Percentiles rank a stretch among this genome's conserved stretches.
Evolutionary conservation across 2,888 invertebrate species (phyloP).

Genomic region (Eristalis pertinax): DNA sequence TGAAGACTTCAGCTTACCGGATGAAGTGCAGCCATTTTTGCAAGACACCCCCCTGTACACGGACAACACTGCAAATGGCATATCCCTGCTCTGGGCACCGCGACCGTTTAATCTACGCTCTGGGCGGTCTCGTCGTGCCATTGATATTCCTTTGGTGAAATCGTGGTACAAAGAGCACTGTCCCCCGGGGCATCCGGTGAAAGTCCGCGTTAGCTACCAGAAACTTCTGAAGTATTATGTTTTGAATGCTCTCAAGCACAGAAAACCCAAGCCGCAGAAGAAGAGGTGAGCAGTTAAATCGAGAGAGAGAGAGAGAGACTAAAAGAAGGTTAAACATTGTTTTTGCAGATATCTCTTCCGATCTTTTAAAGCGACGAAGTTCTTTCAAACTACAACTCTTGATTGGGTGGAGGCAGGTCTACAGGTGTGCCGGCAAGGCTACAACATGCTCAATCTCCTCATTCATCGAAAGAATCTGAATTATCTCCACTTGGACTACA

Average conservation of each 20-base stretch:
- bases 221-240: conserved; percentile 99
- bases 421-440: conserved; percentile 99
- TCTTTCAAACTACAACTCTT: conserved; percentile 99
- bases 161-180: conserved; percentile 98
- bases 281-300: conserved; percentile 86
- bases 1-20: conserved; percentile 95
- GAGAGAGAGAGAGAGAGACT: not conserved
- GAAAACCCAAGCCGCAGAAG: conserved; percentile 99
- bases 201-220: conserved; percentile 99
- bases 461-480: conserved; percentile 99
- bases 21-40: conserved; percentile 94
- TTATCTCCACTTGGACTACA: conserved; percentile 99
- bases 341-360: conserved; percentile 92
- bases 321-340: conserved; percentile 14
- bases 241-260: conserved; percentile 97
- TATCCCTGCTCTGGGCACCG: conserved; percentile 98
- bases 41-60: conserved; percentile 98
- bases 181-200: conserved; percentile 98
- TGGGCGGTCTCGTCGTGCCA: conserved; percentile 94
- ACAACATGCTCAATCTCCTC: conserved; percentile 99
- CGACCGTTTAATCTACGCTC: conserved; percentile 98
- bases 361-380: conserved; percentile 99
- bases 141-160: conserved; percentile 98
- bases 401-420: conserved; percentile 99
- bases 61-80: conserved; percentile 99